Base-by-base conservation (phyloP, 1,140 invertebrate species). In the Heliconius congener region DNA sequence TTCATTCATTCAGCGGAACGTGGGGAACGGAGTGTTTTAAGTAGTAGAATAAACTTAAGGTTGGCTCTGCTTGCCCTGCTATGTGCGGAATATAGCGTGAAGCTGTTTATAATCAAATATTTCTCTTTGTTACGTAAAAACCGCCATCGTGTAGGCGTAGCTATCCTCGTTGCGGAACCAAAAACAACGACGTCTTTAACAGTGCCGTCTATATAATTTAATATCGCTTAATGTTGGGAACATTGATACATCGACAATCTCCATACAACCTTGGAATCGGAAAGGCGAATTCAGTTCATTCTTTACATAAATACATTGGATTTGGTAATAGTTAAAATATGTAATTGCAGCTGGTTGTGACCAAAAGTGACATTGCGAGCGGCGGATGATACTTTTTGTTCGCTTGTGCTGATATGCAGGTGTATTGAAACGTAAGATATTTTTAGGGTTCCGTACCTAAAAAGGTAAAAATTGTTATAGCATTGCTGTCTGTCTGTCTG, bases 241-340 rank as follows among this genome's bases (percentile, higher is more conserved):
- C 42, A 46, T 77, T 80, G 74, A 80, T 80, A 73, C 74, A 80
- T 77, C 74, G 74, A 80, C 79, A 80, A 77, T 80, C 79, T 76
- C 79, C 37, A 70, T 73, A 42, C 66, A 81, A 71, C 80, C 80
- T 81, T 81, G 80, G 73, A 73, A 81, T 76, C 74, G 74, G 80
- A 81, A 81, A 81, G 80, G 80, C 70, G 30, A 78, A 78, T 81
- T 78, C 37, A 73, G 73, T 72, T 77, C 76, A 81, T 76, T 78
- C 77, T 74, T 78, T 57, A 77, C 66, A 78, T 75, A 81, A 78
- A 78, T 77, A 76, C 70, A 76, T 71, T 71, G n/a, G n/a, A 34
- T 80, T 73, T 70, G 70, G 74, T 46, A 80, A 79, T 70, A 23
- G 70, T 72, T 80, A 76, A 80, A 66, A 66, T 66, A 66, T 66